phyloP scores from a whole-genome alignment of 2,888 invertebrate species.

The Rhagonycha lutea region DNA sequence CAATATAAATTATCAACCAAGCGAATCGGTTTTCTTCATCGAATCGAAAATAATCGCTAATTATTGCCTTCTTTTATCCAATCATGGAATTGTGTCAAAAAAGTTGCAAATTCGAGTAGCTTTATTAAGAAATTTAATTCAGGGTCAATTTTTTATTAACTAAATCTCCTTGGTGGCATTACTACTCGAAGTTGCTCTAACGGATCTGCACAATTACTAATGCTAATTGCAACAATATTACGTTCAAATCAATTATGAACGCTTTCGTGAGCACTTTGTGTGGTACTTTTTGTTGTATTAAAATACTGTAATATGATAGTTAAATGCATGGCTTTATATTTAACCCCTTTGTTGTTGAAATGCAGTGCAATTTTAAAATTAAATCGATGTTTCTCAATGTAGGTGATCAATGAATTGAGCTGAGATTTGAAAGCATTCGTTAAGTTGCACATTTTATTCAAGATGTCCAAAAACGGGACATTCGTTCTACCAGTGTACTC shows the following conservation, averaged over 20 bases:
- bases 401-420: background rate
- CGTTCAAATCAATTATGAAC: constrained; percentile 17
- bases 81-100: background rate
- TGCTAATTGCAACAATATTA: constrained; percentile 7
- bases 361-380: background rate
- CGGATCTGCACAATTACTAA: constrained; percentile 16
- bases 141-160: background rate
- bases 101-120: background rate
- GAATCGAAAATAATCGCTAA: background rate
- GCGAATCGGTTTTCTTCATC: background rate
- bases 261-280: constrained; percentile 15
- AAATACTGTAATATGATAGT: background rate
- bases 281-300: constrained; percentile 3
- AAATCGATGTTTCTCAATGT: background rate
- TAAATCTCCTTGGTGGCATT: constrained; percentile 2
- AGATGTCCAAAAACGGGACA: background rate
- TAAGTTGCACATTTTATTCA: background rate
- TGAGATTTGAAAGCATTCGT: background rate
- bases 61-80: background rate
- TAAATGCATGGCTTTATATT: background rate
- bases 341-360: background rate
- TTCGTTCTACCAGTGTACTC: background rate
- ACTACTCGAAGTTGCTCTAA: background rate
- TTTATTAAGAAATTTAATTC: constrained; percentile 2
- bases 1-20: background rate